These are phyloP conservation scores for Vireo griseus DNA, from an alignment of 2,797 vertebrate species.

Conservation along the genomic window DNA sequence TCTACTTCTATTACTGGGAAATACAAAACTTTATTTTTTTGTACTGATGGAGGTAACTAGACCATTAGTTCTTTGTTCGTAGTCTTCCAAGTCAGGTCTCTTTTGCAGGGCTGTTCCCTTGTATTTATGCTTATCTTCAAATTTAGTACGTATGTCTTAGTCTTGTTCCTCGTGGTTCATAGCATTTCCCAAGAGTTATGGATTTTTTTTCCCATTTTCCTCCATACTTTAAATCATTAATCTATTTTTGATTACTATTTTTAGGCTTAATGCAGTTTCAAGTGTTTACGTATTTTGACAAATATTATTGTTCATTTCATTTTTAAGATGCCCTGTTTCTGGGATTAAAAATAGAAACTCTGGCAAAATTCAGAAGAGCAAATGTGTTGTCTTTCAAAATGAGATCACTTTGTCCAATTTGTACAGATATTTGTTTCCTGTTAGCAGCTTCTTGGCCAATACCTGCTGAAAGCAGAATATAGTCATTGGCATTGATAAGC, in stretches of 20 bases:
- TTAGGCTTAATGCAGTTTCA: background rate
- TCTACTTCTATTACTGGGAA: background rate
- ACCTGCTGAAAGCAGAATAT: background rate
- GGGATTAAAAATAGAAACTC: background rate
- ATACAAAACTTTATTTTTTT: background rate
- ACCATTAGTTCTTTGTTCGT: background rate
- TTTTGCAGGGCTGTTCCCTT: background rate
- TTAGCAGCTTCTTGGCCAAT: background rate
- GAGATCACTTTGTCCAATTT: background rate
- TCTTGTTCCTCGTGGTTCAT: background rate
- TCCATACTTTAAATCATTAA: background rate
- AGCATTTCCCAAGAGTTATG: background rate
- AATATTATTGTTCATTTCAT: background rate
- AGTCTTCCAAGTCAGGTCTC: background rate
- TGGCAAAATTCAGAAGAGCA: background rate
- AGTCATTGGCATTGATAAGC: background rate
- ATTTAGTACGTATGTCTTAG: background rate
- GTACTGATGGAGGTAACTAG: background rate
- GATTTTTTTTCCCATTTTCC: background rate
- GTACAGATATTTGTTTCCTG: background rate
- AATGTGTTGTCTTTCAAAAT: background rate
- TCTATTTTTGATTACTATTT: background rate
- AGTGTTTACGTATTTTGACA: background rate
- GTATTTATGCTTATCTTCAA: background rate
- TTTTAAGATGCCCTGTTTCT: background rate